Evolutionary conservation across 2,113 vertebrate genomes (phyloP), one percentile per base, ranked within the genome.

Genomic region (Cyprinus carpio): DNA sequence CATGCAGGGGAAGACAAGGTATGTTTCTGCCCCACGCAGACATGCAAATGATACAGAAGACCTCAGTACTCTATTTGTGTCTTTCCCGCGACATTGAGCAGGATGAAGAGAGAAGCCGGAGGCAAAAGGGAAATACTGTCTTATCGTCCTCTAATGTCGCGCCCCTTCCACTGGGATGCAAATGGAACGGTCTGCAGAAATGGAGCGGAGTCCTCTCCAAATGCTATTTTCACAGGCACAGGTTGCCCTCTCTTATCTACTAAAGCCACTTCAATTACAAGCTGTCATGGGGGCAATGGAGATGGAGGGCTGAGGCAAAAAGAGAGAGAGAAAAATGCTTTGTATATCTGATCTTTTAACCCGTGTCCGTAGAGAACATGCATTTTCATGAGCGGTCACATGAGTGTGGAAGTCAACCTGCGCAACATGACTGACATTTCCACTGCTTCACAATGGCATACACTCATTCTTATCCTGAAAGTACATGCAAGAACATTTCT

Each of bases 191-290:
- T 27, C 51, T 2, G 6, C 72, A 34, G 71, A 78, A 76, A 85
- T 64, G 80, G 80, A 79, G 75, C 71, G 5, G 78, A 67, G 15
- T 76, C 78, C n/a, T 58, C 76, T 75, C 62, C 64, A 78, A 85
- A 88, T 71, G 86, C 86, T 80, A 86, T 87, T 90, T 88, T 86
- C 86, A 69, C 82, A 82, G 27, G 56, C 29, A 81, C 46, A 87
- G 87, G 86, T 90, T 87, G 87, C 58, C n/a, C 56, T 86, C 84
- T 88, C 86, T 90, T 86, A 90, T 89, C 86, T 83, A 25, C 75
- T 54, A 80, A 31, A 85, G 87, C 79, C 46, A 75, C 85, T 85
- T 89, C 86, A 89, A 84, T 89, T 87, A 87, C 81, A 77, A 72
- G 46, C 82, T 84, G 77, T 84, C 83, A 85, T 37, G 62, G 54